phyloP scores from a whole-genome alignment of 2,888 invertebrate species.

The Sarcophaga variegata region DNA sequence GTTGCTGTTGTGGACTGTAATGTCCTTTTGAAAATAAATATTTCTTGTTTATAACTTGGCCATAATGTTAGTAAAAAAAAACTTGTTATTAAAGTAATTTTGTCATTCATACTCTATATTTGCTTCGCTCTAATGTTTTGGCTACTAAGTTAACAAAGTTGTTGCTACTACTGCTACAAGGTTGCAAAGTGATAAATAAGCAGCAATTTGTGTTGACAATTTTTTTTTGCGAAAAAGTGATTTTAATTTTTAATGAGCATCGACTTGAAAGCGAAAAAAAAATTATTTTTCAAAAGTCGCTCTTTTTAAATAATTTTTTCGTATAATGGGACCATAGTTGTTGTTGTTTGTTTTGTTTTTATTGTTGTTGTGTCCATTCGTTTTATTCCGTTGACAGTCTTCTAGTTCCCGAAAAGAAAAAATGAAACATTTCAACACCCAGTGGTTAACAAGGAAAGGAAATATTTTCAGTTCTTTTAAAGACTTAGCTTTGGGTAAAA shows the following conservation, averaged over 20 bases:
- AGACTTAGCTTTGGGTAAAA: no score
- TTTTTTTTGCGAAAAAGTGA: slow-evolving; percentile 74
- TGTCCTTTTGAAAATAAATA: not conserved
- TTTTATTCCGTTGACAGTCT: not conserved
- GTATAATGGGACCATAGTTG: not conserved
- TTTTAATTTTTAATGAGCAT: slow-evolving; percentile 78
- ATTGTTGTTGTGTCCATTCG: not conserved
- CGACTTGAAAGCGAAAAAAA: slow-evolving; percentile 58
- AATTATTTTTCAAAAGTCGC: slow-evolving; percentile 38
- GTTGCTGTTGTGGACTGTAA: not conserved
- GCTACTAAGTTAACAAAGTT: slow-evolving; percentile 35
- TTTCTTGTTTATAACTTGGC: not conserved
- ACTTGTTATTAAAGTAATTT: slow-evolving; percentile 16
- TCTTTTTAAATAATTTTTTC: slow-evolving; percentile 10
- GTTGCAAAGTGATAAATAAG: slow-evolving; percentile 73
- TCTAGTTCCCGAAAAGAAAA: no score
- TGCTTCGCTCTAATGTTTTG: slow-evolving; percentile 13
- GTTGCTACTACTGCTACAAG: slow-evolving; percentile 14
- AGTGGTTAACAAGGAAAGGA: no score
- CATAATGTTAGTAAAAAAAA: not conserved
- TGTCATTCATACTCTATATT: slow-evolving; percentile 1
- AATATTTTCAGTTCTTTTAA: no score
- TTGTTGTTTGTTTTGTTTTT: not conserved
- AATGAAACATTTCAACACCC: no score
- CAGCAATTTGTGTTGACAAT: slow-evolving; percentile 78